phyloP scores from a whole-genome alignment of 2,888 invertebrate species.

The Perithous albicinctus region DNA sequence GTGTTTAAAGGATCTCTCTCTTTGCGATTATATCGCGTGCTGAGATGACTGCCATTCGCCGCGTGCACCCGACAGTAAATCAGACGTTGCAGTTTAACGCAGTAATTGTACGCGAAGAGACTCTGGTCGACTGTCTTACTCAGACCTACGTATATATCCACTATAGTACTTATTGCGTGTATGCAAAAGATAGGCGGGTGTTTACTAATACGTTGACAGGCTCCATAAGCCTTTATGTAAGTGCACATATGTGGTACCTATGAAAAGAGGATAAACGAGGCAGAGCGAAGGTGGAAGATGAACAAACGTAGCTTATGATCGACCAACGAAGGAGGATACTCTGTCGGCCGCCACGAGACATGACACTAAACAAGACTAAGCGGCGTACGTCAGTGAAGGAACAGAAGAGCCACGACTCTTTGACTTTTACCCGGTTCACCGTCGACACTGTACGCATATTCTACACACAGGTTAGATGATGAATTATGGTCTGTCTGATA shows the following conservation, averaged over 20 bases:
- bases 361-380: constrained; percentile 63
- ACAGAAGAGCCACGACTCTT: constrained; percentile 44
- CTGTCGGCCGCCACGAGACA: constrained; percentile 35
- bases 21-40: constrained; percentile 68
- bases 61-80: constrained; percentile 58
- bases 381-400: constrained; percentile 52
- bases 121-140: constrained; percentile 19
- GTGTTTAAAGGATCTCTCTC: constrained; percentile 67
- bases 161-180: constrained; percentile 7
- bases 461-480: constrained; percentile 50
- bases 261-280: constrained; percentile 1
- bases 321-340: constrained; percentile 34
- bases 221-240: background rate
- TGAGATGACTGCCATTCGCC: constrained; percentile 48
- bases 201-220: constrained; percentile 5
- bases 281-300: constrained; percentile 38
- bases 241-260: background rate
- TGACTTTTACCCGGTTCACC: constrained; percentile 12
- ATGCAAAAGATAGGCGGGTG: constrained; percentile 8
- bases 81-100: constrained; percentile 54
- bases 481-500: constrained; percentile 63
- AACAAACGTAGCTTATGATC: constrained; percentile 38
- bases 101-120: constrained; percentile 52
- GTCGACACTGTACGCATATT: constrained; percentile 31
- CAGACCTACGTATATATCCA: constrained; percentile 21